Evolutionary conservation across 2,113 vertebrate genomes (phyloP).

Genomic region (Cygnus buccinator): DNA sequence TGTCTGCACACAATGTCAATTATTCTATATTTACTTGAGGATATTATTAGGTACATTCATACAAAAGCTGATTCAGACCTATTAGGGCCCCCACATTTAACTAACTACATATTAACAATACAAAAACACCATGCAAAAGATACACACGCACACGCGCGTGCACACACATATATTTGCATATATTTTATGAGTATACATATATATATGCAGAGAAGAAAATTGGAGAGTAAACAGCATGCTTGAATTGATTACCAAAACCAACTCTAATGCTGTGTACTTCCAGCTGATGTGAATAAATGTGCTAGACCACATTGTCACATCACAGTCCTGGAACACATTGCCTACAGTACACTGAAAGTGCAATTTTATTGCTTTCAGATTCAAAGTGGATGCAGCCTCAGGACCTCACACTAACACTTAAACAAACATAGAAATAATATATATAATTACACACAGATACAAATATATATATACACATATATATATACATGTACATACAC

Average conservation of each 20-base stretch:
- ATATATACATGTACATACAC: neutral
- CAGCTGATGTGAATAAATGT: conserved; percentile 89
- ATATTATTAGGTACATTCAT: conserved; percentile 76
- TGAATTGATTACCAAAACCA: conserved; percentile 82
- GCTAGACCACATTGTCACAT: conserved; percentile 87
- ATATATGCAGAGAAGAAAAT: conserved; percentile 78
- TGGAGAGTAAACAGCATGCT: conserved; percentile 84
- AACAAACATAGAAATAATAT: conserved; percentile 71
- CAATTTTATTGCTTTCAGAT: conserved; percentile 76
- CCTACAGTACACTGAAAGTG: conserved; percentile 74
- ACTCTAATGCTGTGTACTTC: conserved; percentile 83
- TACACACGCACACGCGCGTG: conserved; percentile 44
- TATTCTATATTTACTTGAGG: conserved; percentile 61
- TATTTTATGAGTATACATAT: conserved; percentile 68
- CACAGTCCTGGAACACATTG: conserved; percentile 75
- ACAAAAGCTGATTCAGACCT: conserved; percentile 76
- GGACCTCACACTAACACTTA: conserved; percentile 79
- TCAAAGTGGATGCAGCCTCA: conserved; percentile 79
- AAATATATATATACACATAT: neutral
- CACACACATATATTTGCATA: conserved; percentile 16
- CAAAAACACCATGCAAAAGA: conserved; percentile 88
- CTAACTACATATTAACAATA: conserved; percentile 81
- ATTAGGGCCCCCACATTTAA: conserved; percentile 72
- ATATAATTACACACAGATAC: conserved; percentile 43
- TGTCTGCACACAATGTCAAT: conserved; percentile 71